Conservation (phyloP, 2,888 invertebrate genomes). For the Amphipoea lucens region DNA sequence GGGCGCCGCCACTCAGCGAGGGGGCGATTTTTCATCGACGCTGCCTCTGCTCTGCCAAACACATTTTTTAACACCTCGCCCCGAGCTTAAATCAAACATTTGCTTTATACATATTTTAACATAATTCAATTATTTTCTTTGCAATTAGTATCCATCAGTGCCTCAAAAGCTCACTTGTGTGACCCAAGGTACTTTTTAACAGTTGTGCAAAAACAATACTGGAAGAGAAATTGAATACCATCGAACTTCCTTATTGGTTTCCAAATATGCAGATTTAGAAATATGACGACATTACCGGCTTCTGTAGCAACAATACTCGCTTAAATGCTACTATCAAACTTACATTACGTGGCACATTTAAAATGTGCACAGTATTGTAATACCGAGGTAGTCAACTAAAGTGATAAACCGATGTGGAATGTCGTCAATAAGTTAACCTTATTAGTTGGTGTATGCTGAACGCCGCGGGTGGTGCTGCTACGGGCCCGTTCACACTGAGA, state of each 20-base stretch:
- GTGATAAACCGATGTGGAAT: conserved; percentile 79
- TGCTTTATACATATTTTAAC: conserved; percentile 84
- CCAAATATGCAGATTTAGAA: conserved; percentile 41
- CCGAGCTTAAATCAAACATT: conserved; percentile 85
- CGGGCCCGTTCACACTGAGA: conserved; percentile 70
- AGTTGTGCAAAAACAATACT: not conserved
- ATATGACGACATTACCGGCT: conserved; percentile 36
- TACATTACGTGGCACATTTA: conserved; percentile 55
- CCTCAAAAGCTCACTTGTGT: not conserved
- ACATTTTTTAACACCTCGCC: conserved; percentile 89
- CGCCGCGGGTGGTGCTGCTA: conserved; percentile 76
- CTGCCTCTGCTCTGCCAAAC: conserved; percentile 86
- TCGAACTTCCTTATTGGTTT: conserved; percentile 34
- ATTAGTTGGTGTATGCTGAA: conserved; percentile 78
- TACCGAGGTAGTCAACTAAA: conserved; percentile 71
- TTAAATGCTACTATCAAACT: conserved; percentile 44
- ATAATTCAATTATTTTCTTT: conserved; percentile 57
- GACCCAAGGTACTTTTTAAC: not conserved
- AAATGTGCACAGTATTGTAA: conserved; percentile 61
- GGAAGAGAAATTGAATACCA: conserved; percentile 1
- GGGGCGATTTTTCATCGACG: conserved; percentile 88
- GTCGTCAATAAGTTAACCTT: conserved; percentile 85
- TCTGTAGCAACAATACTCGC: conserved; percentile 48
- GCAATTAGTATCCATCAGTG: conserved; percentile 12
- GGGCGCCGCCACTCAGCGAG: conserved; percentile 85